Evolutionary conservation across 2,888 invertebrate genomes (phyloP), one percentile per base, ranked within the genome.

Genomic region (Azorinus chamasolen): DNA sequence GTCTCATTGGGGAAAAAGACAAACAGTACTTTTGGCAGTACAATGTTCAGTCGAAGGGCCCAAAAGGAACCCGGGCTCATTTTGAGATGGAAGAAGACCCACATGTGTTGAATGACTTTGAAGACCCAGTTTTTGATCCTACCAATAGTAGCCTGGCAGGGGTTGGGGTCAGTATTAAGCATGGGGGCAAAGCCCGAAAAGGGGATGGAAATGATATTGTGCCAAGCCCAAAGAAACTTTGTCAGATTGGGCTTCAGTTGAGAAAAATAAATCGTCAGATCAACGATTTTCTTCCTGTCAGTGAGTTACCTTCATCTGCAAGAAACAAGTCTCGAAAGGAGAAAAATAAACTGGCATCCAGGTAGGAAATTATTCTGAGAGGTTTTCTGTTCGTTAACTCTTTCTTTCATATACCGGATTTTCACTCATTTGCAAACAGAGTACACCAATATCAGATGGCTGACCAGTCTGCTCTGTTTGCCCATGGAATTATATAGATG

Each of bases 151-250:
- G 65, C 10, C 64, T 87, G 10, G 78, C 84, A 22, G 86, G 86
- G 8, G 69, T 80, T 4, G 83, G 86, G 18, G 80, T 83, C 16
- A 75, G 79, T 3, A 88, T 91, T 16, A 79, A 89, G 25, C 91
- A 91, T 70, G 90, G 91, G 2, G 91, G 91, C 0, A 92, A 92
- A 97, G 98, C 87, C 96, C 97, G 99, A 73, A 97, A 98, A 94
- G 99, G 99, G 2, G 99, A 99, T 94, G 99, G 99, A 32, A 99
- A 99, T 93, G 98, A 99, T 94, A 95, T 99, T 82, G 98, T 98
- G 1, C 98, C 99, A 0, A 98, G 98, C 94, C 97, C 99, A 27
- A 95, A 96, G 72, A 99, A 99, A 94, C 93, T 99, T 57, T 96
- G 96, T 92, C 95, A 95, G 82, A 98, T 99, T 90, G 99, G 99